phyloP scores from a whole-genome alignment of 2,888 invertebrate species.

The Hydriomena furcata region DNA sequence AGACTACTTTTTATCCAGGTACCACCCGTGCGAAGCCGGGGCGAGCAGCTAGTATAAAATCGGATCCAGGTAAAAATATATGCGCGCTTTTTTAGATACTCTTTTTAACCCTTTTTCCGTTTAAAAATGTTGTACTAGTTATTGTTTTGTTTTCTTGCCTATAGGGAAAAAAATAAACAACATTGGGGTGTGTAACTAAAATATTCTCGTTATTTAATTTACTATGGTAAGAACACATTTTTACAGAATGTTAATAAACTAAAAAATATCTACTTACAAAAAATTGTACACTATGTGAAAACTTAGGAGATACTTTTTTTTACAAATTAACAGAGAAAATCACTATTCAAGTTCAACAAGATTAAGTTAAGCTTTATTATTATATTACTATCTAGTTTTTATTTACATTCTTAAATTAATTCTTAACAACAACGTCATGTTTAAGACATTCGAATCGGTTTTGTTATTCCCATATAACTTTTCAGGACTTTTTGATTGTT shows the following conservation, averaged over 20 bases:
- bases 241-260: slow-evolving; percentile 83
- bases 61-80: no score
- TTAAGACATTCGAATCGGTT: slow-evolving; percentile 48
- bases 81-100: no score
- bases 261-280: slow-evolving; percentile 81
- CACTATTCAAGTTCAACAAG: slow-evolving; percentile 79
- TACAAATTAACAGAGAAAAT: slow-evolving; percentile 78
- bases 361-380: slow-evolving; percentile 76
- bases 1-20: no score
- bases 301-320: slow-evolving; percentile 71
- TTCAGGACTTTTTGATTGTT: slow-evolving; percentile 11
- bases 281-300: slow-evolving; percentile 82
- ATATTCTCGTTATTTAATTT: slow-evolving; percentile 84
- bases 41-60: no score
- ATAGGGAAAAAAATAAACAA: slow-evolving; percentile 56
- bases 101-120: no score
- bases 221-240: slow-evolving; percentile 84
- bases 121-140: no score
- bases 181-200: slow-evolving; percentile 77
- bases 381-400: slow-evolving; percentile 64
- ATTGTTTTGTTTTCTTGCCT: not conserved
- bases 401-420: slow-evolving; percentile 65
- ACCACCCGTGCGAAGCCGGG: no score
- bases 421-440: slow-evolving; percentile 67
- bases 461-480: slow-evolving; percentile 17